phyloP scores from a whole-genome alignment of 2,113 vertebrate genomes.

The Sialia sialis region DNA sequence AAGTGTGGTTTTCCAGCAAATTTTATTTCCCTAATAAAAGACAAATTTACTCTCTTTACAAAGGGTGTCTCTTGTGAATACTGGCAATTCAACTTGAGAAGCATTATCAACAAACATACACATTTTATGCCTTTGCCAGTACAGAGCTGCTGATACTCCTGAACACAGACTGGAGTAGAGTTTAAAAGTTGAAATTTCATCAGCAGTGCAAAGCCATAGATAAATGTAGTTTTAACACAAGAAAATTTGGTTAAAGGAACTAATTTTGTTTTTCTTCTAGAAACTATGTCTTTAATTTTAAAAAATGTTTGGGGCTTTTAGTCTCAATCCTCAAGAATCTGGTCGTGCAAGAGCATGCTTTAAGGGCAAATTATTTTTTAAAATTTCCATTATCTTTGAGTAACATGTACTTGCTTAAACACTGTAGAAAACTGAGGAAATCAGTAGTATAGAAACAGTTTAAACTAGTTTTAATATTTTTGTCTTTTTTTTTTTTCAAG shows the following conservation, averaged over 20 bases:
- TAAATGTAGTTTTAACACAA: neutral
- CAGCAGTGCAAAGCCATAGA: neutral
- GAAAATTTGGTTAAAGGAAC: neutral
- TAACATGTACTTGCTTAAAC: neutral
- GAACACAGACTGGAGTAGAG: neutral
- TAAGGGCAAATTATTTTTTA: neutral
- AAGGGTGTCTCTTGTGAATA: neutral
- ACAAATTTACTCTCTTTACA: neutral
- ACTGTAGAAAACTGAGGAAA: neutral
- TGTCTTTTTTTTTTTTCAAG: slow-evolving; percentile 59
- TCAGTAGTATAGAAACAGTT: neutral
- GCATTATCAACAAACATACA: neutral
- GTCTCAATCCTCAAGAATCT: neutral
- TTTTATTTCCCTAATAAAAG: neutral
- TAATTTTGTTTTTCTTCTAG: neutral
- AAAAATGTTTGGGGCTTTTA: neutral
- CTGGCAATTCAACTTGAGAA: neutral
- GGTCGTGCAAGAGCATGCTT: neutral
- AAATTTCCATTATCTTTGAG: neutral
- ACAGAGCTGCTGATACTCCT: neutral
- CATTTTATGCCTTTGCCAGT: neutral
- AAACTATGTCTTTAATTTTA: neutral
- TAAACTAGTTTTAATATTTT: neutral
- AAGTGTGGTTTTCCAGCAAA: neutral
- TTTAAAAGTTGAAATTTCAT: neutral